Percentiles rank a stretch among this genome's conserved stretches.
Conservation (phyloP, 2,888 invertebrate species). For the Diarsia mendica region DNA sequence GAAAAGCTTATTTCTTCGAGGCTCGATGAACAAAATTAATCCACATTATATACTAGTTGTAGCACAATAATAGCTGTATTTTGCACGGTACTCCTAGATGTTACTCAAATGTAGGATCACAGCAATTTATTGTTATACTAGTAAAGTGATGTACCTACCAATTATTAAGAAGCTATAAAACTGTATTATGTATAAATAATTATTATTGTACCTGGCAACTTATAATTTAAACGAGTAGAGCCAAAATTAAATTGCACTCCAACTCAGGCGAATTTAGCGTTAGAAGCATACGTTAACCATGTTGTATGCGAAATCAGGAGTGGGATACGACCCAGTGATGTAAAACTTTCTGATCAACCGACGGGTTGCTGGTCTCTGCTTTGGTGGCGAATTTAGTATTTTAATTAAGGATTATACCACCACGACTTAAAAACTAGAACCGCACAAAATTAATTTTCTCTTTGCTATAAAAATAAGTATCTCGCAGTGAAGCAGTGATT, state of each 20-base stretch:
- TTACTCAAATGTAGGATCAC: slow-evolving; percentile 19
- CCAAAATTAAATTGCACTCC: not conserved
- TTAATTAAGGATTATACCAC: not conserved
- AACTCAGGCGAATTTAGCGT: not conserved
- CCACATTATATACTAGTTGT: not conserved
- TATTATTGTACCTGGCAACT: slow-evolving; percentile 35
- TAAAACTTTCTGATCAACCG: not conserved
- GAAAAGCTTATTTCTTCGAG: slow-evolving; percentile 5
- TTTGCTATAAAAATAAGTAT: not conserved
- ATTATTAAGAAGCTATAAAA: slow-evolving; percentile 25
- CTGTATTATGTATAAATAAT: slow-evolving; percentile 17
- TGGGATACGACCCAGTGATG: not conserved
- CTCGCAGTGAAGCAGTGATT: slow-evolving; percentile 2
- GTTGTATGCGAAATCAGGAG: not conserved
- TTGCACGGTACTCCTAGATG: slow-evolving; percentile 17
- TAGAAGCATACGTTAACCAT: not conserved
- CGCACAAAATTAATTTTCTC: no score
- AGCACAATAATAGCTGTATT: not conserved
- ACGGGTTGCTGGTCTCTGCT: not conserved
- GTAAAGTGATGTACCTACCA: not conserved
- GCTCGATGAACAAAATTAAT: not conserved
- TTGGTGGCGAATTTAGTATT: slow-evolving; percentile 7
- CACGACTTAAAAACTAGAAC: no score
- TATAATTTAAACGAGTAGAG: not conserved
- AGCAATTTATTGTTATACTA: slow-evolving; percentile 25